Evolutionary conservation across 2,888 invertebrate genomes (phyloP).

Genomic region (Seira ritae): DNA sequence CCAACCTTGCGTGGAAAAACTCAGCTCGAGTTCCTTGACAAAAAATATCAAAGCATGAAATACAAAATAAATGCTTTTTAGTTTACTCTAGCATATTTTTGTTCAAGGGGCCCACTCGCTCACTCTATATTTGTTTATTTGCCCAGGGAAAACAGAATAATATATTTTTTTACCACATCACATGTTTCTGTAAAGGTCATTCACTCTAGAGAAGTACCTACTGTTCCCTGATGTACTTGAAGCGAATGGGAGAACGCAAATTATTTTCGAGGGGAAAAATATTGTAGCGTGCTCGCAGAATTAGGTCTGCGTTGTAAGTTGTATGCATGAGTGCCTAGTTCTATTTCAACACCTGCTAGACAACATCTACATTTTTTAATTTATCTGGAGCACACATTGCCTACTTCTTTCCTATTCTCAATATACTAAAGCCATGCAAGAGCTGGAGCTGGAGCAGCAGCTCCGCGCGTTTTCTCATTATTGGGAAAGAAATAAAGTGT

Average conservation of each 20-base stretch:
- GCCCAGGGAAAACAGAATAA: not conserved
- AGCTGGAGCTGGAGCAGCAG: too few species aligned
- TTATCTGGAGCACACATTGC: not conserved
- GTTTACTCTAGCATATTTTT: too few species aligned
- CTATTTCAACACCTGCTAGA: not conserved
- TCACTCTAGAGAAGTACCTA: not conserved
- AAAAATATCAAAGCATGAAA: too few species aligned
- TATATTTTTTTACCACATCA: not conserved
- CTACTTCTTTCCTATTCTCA: too few species aligned
- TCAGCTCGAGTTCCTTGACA: too few species aligned
- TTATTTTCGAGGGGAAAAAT: too few species aligned
- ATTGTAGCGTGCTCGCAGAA: not conserved
- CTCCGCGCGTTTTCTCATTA: not conserved
- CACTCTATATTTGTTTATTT: not conserved
- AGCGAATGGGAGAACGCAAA: too few species aligned
- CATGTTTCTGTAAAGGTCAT: not conserved
- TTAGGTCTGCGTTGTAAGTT: not conserved
- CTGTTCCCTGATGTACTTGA: not conserved
- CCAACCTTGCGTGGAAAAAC: too few species aligned
- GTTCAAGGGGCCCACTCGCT: not conserved
- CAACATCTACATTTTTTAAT: not conserved
- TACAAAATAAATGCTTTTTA: too few species aligned
- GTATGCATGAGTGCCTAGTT: not conserved
- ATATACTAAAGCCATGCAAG: constrained; percentile 1
- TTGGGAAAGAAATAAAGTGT: constrained; percentile 26